A percentile compares a stretch with the other conserved stretches of the same genome.
Conservation (phyloP, 2,888 invertebrate genomes). For the Melinaea menophilus region DNA sequence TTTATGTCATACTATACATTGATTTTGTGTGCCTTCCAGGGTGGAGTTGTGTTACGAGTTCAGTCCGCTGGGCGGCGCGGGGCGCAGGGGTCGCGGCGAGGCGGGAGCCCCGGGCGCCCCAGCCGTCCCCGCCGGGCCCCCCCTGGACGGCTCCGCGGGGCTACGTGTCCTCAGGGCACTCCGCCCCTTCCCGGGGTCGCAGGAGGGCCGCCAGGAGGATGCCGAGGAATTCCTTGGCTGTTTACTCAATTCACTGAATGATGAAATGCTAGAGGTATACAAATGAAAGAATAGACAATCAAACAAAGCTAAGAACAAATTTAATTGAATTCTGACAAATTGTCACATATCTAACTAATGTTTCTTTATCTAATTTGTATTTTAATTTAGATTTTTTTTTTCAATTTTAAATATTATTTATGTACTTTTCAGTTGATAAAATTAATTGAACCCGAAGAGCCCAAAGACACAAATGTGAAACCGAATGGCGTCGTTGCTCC, state of each 20-base stretch:
- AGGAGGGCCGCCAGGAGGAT: constrained; percentile 96
- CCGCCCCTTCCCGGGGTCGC: constrained; percentile 78
- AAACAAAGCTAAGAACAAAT: not conserved
- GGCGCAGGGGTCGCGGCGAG: constrained; percentile 67
- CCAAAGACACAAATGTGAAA: constrained; percentile 50
- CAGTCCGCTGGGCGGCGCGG: constrained; percentile 77
- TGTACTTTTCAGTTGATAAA: constrained; percentile 73
- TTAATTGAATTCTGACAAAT: not conserved
- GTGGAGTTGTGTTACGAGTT: constrained; percentile 89
- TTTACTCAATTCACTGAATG: constrained; percentile 94
- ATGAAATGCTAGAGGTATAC: constrained; percentile 95
- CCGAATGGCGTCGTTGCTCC: constrained; percentile 65
- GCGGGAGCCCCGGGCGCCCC: constrained; percentile 50
- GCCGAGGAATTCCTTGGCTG: constrained; percentile 98
- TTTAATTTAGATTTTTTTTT: constrained; percentile 16
- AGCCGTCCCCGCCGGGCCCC: constrained; percentile 83
- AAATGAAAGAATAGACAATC: constrained; percentile 11
- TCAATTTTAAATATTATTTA: constrained; percentile 9
- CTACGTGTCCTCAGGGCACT: constrained; percentile 90
- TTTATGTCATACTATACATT: no score
- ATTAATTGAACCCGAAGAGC: constrained; percentile 76
- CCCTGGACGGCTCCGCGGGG: constrained; percentile 93
- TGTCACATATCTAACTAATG: no score
- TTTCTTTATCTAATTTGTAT: no score
- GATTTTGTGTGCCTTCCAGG: constrained; percentile 59